A percentile compares a stretch with the other conserved stretches of the same genome.
These are phyloP conservation scores for Myrmecobius fasciatus DNA, from an alignment of 2,113 vertebrate species.

Conservation along the genomic window DNA sequence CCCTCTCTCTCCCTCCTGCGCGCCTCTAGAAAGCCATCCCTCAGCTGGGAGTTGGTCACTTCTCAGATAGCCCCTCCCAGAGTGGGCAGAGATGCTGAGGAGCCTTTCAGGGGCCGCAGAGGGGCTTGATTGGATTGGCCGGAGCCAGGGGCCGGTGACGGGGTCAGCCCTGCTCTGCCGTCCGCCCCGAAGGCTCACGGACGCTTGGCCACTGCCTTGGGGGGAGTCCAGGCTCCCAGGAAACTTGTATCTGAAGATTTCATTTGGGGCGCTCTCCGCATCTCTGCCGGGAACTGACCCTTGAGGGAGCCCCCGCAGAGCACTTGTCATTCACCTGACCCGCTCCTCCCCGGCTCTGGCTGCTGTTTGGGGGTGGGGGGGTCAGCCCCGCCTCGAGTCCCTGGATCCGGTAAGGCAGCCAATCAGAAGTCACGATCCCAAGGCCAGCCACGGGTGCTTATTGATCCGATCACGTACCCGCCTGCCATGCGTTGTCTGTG, in stretches of 20 bases:
- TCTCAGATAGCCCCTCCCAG: not conserved
- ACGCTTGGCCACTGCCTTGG: not conserved
- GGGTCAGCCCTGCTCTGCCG: not conserved
- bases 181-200: not conserved
- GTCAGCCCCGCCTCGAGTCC: not conserved
- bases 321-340: not conserved
- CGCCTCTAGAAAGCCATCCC: too few species aligned
- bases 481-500: not conserved
- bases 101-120: not conserved
- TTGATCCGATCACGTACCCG: not conserved
- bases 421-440: not conserved
- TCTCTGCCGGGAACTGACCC: too few species aligned
- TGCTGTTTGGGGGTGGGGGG: not conserved
- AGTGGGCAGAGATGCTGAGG: too few species aligned
- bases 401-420: not conserved
- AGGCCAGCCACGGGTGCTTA: not conserved
- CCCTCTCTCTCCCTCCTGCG: too few species aligned
- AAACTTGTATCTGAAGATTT: not conserved
- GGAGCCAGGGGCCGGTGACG: not conserved
- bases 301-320: too few species aligned
- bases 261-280: not conserved
- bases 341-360: not conserved
- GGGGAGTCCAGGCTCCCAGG: not conserved
- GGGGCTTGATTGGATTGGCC: too few species aligned
- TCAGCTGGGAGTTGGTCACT: not conserved